Base-by-base conservation (phyloP, 2,888 invertebrate genomes). In the Torymus aiolomorphi region DNA sequence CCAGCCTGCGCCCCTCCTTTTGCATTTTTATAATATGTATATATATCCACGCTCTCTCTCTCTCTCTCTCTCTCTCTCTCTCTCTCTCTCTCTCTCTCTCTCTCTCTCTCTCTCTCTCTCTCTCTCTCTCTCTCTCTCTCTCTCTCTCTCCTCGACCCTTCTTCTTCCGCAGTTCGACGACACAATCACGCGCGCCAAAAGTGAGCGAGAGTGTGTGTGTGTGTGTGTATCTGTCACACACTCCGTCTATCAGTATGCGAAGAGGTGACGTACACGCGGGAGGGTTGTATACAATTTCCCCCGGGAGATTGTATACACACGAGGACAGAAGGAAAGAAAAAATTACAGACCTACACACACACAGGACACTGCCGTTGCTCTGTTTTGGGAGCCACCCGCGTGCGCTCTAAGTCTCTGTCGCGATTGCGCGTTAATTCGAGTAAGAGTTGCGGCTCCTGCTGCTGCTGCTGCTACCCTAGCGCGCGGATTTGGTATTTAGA, bases 201-300 rank as follows among this genome's bases (percentile, higher is more conserved):
- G 70, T 70, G 70, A 77, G 70, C 49, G 61, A 77, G 24, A 2
- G 24, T 24, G 24, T 3, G 3, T 24, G 3, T 24, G 3, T 24
- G 24, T 24, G 24, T 2, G 24, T n/a, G n/a, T n/a, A n/a, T n/a
- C n/a, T 24, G 24, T 24, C 24, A 24, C 24, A 24, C 24, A 24
- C 70, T 49, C 76, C 63, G 62, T 73, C 70, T 74, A 82, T 84
- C 84, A 83, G 83, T 83, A 84, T 84, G 83, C 84, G 73, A 61
- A 59, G 59, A 18, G 52, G 52, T 16, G 52, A 61, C 24, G 49
- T 16, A 59, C 57, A 18, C 24, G 62, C 16, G 73, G 14, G 59
- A 56, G 24, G 24, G 3, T 24, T 24, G 24, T 24, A 2, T 24
- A 24, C 24, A 24, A 24, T 24, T 24, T 24, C 24, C 24, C 24